Evolutionary conservation across 2,888 invertebrate species (phyloP).

Genomic region (Suillia variegata): DNA sequence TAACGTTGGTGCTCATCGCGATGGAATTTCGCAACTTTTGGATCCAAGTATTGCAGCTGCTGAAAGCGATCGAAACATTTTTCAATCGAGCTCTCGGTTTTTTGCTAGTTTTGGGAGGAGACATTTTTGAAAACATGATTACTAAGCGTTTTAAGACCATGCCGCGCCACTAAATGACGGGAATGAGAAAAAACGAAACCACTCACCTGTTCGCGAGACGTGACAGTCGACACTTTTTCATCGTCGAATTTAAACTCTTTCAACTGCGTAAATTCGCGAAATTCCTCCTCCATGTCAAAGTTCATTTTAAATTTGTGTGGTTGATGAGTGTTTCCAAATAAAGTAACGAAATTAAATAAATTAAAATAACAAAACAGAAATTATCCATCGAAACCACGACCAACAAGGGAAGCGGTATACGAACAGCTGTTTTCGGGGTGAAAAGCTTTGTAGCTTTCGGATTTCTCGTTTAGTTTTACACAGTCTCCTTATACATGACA

Average conservation of each 20-base stretch:
- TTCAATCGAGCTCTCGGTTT: conserved; percentile 66
- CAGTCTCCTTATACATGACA: too few species aligned
- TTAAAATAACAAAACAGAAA: conserved; percentile 16
- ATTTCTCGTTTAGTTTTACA: too few species aligned
- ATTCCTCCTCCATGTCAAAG: conserved; percentile 30
- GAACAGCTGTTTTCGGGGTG: too few species aligned
- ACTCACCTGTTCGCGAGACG: conserved; percentile 68
- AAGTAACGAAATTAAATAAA: conserved; percentile 14
- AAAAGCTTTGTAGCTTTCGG: too few species aligned
- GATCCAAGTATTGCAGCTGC: conserved; percentile 63
- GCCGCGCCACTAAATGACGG: too few species aligned
- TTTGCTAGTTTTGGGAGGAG: too few species aligned
- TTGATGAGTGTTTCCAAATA: too few species aligned
- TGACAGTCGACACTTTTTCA: conserved; percentile 66
- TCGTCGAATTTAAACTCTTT: conserved; percentile 64
- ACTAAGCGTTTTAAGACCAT: too few species aligned
- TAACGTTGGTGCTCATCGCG: conserved; percentile 70
- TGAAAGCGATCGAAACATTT: conserved; percentile 64
- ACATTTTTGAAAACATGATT: too few species aligned
- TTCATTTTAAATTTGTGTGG: not conserved
- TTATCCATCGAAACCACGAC: not conserved
- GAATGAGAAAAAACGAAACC: conserved; percentile 7
- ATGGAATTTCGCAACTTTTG: conserved; percentile 67
- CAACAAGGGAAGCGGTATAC: too few species aligned
- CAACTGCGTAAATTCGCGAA: conserved; percentile 50